phyloP scores from a whole-genome alignment of 2,888 invertebrate species.

The Capitulum mitella region DNA sequence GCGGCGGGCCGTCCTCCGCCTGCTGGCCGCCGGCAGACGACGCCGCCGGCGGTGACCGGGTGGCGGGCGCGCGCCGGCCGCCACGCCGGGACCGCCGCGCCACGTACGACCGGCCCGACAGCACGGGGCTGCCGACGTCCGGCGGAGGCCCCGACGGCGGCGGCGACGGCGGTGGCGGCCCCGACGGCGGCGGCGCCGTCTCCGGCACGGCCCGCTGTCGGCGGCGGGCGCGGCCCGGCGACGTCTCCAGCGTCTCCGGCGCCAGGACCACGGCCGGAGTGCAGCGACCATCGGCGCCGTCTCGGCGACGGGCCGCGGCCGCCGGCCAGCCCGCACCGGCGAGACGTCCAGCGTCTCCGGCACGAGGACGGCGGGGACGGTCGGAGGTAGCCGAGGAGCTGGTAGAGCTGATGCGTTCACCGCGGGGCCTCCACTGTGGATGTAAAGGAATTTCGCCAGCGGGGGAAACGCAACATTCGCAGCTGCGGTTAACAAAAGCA shows the following conservation, averaged over 20 bases:
- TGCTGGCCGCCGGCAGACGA: not conserved
- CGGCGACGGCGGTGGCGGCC: not conserved
- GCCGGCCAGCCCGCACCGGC: not conserved
- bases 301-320: not conserved
- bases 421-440: no score
- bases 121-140: not conserved
- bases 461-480: no score
- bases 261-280: not conserved
- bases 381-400: no score
- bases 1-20: not conserved
- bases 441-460: no score
- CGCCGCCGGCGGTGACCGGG: not conserved
- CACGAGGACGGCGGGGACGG: not conserved
- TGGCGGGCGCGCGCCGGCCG: no score
- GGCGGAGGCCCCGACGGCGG: not conserved
- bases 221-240: not conserved
- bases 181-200: not conserved
- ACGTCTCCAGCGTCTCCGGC: slow-evolving; percentile 17
- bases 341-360: not conserved
- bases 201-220: not conserved
- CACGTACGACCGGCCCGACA: not conserved
- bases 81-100: not conserved
- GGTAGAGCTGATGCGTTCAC: no score
- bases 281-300: not conserved
- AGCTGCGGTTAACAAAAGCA: no score